A percentile compares a stretch with the other conserved stretches of the same genome.
These are phyloP conservation scores for Rhagonycha lutea DNA, from an alignment of 2,888 invertebrate species.

Conservation along the genomic window DNA sequence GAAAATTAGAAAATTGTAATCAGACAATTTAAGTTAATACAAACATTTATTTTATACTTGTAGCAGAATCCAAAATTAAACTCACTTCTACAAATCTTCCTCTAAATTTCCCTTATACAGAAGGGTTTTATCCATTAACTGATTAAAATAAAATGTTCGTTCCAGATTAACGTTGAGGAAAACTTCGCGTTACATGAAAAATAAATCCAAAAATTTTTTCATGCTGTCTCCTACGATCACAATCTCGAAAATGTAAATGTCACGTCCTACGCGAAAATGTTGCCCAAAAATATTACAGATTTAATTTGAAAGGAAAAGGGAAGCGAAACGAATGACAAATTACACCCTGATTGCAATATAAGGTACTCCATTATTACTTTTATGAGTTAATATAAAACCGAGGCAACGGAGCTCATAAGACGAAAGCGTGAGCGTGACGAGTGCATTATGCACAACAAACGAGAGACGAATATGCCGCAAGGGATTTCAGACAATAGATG, in stretches of 20 bases:
- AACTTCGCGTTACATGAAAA: neutral
- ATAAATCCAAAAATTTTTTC: neutral
- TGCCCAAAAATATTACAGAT: neutral
- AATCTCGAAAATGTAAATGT: neutral
- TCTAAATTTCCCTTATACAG: slow-evolving; percentile 9
- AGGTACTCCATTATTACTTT: slow-evolving; percentile 18
- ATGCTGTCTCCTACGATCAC: neutral
- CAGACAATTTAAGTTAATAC: slow-evolving; percentile 10
- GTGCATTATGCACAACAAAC: slow-evolving; percentile 36
- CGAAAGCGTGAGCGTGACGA: slow-evolving; percentile 28
- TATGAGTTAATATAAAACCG: slow-evolving; percentile 23
- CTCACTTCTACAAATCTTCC: slow-evolving; percentile 16
- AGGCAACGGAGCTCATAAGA: slow-evolving; percentile 14
- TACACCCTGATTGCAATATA: neutral
- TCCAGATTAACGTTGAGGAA: slow-evolving; percentile 39
- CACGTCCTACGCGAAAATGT: neutral
- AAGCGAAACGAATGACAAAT: neutral
- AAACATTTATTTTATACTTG: slow-evolving; percentile 6
- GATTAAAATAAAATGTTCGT: slow-evolving; percentile 46
- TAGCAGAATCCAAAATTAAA: slow-evolving; percentile 9
- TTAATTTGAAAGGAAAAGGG: neutral
- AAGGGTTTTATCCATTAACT: slow-evolving; percentile 43
- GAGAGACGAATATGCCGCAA: slow-evolving; percentile 42
- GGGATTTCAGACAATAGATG: slow-evolving; percentile 49
- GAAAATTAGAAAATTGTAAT: slow-evolving; percentile 6